Evolutionary conservation across 2,797 vertebrate genomes (phyloP).

Genomic region (Sebastiscus tertius): DNA sequence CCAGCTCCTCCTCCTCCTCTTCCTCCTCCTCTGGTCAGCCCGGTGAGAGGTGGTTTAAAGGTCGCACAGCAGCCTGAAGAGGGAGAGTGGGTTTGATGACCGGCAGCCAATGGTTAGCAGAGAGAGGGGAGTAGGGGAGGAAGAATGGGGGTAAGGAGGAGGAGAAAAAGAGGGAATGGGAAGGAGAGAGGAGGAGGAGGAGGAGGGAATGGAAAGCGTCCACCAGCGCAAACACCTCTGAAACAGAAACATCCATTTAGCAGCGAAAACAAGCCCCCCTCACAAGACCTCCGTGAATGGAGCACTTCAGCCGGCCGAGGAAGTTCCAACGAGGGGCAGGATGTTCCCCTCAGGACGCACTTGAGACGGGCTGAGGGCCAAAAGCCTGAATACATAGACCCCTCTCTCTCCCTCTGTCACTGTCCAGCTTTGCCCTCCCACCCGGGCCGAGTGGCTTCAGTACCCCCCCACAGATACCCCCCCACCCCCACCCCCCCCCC

Average conservation of each 20-base stretch:
- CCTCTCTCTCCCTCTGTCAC: conserved; percentile 54
- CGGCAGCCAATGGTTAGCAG: conserved; percentile 12
- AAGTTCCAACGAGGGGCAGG: conserved; percentile 79
- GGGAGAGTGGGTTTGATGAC: conserved; percentile 22
- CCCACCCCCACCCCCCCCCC: not conserved
- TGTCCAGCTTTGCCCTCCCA: conserved; percentile 58
- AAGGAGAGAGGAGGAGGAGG: not conserved
- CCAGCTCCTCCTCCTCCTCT: conserved; percentile 14
- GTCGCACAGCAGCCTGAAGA: conserved; percentile 18
- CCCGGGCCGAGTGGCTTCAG: conserved; percentile 34
- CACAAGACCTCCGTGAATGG: conserved; percentile 79
- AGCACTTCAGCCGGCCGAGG: conserved; percentile 78
- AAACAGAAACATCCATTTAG: conserved; percentile 83
- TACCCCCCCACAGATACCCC: not conserved
- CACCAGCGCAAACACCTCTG: conserved; percentile 76
- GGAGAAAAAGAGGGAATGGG: conserved; percentile 4
- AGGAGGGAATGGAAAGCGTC: conserved; percentile 57
- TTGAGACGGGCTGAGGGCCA: conserved; percentile 75
- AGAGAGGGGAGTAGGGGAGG: not conserved
- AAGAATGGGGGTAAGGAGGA: not conserved
- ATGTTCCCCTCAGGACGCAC: conserved; percentile 82
- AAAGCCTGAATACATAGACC: conserved; percentile 65
- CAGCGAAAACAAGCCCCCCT: conserved; percentile 73
- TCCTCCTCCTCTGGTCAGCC: conserved; percentile 4
- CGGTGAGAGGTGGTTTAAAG: conserved; percentile 45